These are phyloP conservation scores for Drosophila leonis DNA, from an alignment of 2,888 invertebrate genomes.

Conservation along the genomic window DNA sequence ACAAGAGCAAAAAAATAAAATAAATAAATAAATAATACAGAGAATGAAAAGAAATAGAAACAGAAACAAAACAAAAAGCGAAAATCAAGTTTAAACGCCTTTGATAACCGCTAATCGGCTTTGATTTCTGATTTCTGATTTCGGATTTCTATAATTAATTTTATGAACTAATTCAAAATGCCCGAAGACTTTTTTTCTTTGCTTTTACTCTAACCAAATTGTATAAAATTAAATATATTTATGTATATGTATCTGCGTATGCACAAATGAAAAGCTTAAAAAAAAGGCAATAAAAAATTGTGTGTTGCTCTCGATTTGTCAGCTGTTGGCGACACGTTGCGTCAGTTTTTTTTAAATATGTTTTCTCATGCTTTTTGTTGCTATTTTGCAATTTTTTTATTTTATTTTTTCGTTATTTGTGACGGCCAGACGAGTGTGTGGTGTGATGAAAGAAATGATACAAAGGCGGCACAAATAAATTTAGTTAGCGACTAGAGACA, in stretches of 20 bases:
- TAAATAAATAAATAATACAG: conserved; percentile 9
- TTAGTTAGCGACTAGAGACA: conserved; percentile 56
- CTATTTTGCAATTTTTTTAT: conserved; percentile 52
- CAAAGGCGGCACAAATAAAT: conserved; percentile 64
- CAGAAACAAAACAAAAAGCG: conserved; percentile 12
- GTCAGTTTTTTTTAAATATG: conserved; percentile 53
- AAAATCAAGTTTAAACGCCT: conserved; percentile 41
- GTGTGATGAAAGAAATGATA: conserved; percentile 72
- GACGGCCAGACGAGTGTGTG: conserved; percentile 57
- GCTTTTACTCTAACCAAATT: conserved; percentile 22
- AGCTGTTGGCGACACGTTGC: conserved; percentile 73
- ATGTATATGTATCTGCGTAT: conserved; percentile 16
- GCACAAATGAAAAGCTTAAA: conserved; percentile 26
- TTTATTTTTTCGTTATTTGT: conserved; percentile 41
- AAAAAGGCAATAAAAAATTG: conserved; percentile 52
- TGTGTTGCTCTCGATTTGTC: conserved; percentile 69
- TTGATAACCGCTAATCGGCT: conserved; percentile 69
- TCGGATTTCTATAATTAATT: conserved; percentile 47
- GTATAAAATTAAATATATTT: conserved; percentile 19
- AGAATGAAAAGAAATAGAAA: background rate
- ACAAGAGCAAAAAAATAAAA: conserved; percentile 18
- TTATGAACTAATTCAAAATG: conserved; percentile 26
- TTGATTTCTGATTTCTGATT: conserved; percentile 56
- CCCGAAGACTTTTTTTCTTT: conserved; percentile 1
- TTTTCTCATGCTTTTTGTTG: conserved; percentile 32